A percentile compares a stretch with the other conserved stretches of the same genome.
Evolutionary conservation across 2,113 vertebrate genomes (phyloP).

Genomic region (Lucifuga dentata): DNA sequence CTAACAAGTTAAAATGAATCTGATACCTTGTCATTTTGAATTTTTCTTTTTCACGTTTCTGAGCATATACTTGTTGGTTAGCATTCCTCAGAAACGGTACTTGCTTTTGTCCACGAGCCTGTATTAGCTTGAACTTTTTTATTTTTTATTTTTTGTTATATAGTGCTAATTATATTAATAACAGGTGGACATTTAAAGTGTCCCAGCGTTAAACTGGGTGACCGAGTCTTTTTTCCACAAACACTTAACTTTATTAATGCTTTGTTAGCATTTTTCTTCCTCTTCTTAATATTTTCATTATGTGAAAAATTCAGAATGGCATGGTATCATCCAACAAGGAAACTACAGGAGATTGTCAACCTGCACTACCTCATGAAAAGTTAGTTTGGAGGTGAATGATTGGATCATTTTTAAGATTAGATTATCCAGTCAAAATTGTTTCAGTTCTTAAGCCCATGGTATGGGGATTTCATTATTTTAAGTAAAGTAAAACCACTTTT

Average conservation of each 20-base stretch:
- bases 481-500: background rate
- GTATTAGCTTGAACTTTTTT: background rate
- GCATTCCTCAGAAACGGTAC: background rate
- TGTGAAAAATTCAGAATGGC: constrained; percentile 12
- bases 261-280: background rate
- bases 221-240: background rate
- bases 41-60: background rate
- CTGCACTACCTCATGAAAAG: constrained; percentile 65
- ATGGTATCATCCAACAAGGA: constrained; percentile 6
- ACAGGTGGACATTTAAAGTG: background rate
- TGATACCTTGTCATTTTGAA: constrained; percentile 10
- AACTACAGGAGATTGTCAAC: constrained; percentile 26
- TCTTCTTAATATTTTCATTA: background rate
- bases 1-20: too few species aligned
- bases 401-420: constrained; percentile 1
- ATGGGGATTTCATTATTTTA: background rate
- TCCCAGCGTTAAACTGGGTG: background rate
- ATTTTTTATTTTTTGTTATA: background rate
- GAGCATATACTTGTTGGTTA: too few species aligned
- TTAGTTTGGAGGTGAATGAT: constrained; percentile 12
- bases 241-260: constrained; percentile 1
- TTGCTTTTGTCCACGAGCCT: background rate
- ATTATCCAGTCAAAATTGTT: background rate
- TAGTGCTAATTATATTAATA: background rate
- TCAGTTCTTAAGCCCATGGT: background rate